These are phyloP conservation scores for Hanleya hanleyi DNA, from an alignment of 2,888 invertebrate genomes.

Conservation along the genomic window DNA sequence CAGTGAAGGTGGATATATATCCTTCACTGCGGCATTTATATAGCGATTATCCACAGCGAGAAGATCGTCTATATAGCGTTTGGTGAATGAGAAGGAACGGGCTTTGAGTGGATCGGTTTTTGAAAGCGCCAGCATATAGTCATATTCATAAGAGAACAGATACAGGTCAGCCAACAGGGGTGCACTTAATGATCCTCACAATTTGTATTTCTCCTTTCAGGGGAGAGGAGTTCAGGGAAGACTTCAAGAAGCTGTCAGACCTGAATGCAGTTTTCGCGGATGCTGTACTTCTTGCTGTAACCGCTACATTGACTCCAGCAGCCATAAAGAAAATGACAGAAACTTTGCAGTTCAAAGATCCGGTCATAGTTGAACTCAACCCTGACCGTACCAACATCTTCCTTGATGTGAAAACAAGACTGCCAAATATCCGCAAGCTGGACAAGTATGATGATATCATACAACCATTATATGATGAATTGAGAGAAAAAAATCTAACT, in stretches of 20 bases:
- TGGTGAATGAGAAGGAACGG: no score
- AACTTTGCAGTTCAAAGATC: conserved; percentile 20
- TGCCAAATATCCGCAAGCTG: conserved; percentile 22
- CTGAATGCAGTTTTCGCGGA: conserved; percentile 22
- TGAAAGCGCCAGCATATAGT: no score
- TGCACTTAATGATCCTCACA: no score
- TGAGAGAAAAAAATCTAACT: neutral
- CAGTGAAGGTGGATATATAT: no score
- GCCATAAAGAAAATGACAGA: conserved; percentile 23
- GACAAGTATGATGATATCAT: conserved; percentile 27
- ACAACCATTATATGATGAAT: conserved; percentile 12
- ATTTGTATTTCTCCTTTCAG: conserved; percentile 21
- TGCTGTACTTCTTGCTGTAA: conserved; percentile 28
- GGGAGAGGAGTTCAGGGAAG: conserved; percentile 29
- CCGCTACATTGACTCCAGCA: conserved; percentile 38
- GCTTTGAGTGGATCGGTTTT: no score
- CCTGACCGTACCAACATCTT: conserved; percentile 29
- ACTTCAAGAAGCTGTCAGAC: conserved; percentile 28
- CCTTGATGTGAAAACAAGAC: conserved; percentile 11
- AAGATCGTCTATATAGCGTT: no score
- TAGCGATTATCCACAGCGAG: no score
- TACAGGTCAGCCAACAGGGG: no score
- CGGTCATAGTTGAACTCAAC: neutral
- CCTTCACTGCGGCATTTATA: no score
- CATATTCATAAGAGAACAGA: no score